Conservation (phyloP, 2,113 vertebrate species). For the Theristicus caerulescens region DNA sequence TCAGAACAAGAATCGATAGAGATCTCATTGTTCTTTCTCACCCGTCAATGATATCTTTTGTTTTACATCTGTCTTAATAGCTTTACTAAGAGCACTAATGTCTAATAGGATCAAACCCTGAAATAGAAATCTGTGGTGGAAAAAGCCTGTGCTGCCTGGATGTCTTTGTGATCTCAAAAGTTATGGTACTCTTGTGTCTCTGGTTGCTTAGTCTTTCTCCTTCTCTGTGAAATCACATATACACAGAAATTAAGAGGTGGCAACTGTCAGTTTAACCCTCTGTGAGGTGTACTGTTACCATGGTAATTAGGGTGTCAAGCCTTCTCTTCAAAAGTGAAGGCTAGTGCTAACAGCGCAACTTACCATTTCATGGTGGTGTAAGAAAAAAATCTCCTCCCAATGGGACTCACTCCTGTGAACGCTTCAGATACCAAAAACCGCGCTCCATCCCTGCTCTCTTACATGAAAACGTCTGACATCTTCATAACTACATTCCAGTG, state of each 20-base stretch:
- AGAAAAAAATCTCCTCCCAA: neutral
- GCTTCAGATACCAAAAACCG: neutral
- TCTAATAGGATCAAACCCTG: slow-evolving; percentile 2
- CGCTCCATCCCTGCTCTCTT: accelerated
- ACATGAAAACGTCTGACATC: accelerated
- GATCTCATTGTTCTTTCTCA: neutral
- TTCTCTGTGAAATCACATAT: neutral
- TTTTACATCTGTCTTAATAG: neutral
- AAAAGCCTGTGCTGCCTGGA: neutral
- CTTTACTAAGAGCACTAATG: neutral
- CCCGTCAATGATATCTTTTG: neutral
- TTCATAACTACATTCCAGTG: neutral
- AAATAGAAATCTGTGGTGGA: neutral
- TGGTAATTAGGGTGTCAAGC: neutral
- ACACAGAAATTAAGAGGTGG: neutral
- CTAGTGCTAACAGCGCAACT: neutral
- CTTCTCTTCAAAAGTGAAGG: neutral
- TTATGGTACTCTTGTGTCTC: accelerated
- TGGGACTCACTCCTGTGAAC: neutral
- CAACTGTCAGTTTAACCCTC: neutral
- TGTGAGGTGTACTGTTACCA: neutral
- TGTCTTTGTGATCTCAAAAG: neutral
- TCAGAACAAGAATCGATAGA: neutral
- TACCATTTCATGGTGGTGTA: neutral
- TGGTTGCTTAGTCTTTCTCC: neutral